Base-by-base conservation (phyloP, 2,797 vertebrate species). In the Tangara arthus region DNA sequence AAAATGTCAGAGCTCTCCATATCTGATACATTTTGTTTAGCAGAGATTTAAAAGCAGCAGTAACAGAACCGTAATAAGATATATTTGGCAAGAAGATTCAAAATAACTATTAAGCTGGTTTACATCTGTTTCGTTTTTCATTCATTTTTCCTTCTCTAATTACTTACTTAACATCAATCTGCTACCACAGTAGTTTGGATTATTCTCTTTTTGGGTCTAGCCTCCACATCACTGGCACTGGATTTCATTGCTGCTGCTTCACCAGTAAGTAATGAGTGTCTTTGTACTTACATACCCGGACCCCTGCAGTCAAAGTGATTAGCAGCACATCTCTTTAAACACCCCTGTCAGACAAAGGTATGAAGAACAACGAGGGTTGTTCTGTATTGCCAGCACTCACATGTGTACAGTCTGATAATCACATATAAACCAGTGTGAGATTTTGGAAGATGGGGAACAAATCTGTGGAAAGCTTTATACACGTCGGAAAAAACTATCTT, bases 71-170 rank as follows among this genome's bases (percentile, higher is more conserved):
- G 8, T 87, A 94, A 37, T 87, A 47, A 83, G 69, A 91, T 34
- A 17, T 4, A 10, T 61, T 83, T 88, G 72, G 69, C 89, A 86
- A 70, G 91, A 89, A 85, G 65, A 72, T 65, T 68, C 18, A 68
- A 69, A 95, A 78, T 55, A 89, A 59, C 72, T 87, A 59, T 72
- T 78, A 86, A 89, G 82, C 57, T 85, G 89, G 34, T 84, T 93
- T 95, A 89, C 75, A 90, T 92, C 90, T 89, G 81, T 64, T 90
- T 90, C 37, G 46, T 61, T 92, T 69, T 85, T 69, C 82, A 76
- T 92, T 96, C 50, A 42, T 79, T 83, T 85, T 92, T 41, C 39
- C 7, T 21, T 63, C 41, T 81, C 65, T 93, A 89, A 95, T 49
- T 86, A 65, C 59, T 7, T 39, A 37, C 32, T 72, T 76, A 61